phyloP scores from a whole-genome alignment of 2,797 vertebrate genomes.

The Leptodactylus fallax region DNA sequence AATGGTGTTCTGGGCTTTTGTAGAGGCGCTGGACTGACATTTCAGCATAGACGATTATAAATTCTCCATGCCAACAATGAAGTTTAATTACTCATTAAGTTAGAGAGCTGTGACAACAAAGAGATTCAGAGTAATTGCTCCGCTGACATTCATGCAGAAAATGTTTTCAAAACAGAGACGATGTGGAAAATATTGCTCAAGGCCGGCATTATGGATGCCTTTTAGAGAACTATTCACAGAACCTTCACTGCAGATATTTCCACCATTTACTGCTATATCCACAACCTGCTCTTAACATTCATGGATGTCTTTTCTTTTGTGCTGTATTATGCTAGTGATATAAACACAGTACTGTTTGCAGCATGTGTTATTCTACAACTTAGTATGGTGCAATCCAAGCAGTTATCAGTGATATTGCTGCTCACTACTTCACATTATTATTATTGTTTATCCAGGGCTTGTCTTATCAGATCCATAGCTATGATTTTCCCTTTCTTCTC shows the following conservation, averaged over 20 bases:
- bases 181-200: conserved; percentile 49
- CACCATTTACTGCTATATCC: conserved; percentile 5
- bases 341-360: no score
- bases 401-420: no score
- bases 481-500: no score
- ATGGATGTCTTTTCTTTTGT: neutral
- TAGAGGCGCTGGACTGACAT: conserved; percentile 44
- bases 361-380: no score
- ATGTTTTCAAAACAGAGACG: conserved; percentile 56
- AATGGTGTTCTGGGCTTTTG: conserved; percentile 33
- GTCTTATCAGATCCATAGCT: no score
- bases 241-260: neutral
- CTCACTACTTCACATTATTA: no score
- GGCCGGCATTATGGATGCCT: conserved; percentile 34
- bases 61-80: conserved; percentile 54
- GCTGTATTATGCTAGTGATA: no score
- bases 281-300: neutral
- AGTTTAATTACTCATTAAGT: conserved; percentile 59
- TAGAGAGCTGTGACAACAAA: conserved; percentile 51
- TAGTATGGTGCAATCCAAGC: no score
- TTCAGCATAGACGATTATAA: conserved; percentile 51
- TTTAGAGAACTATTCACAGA: conserved; percentile 14
- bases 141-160: conserved; percentile 57
- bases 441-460: no score
- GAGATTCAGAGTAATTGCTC: conserved; percentile 54